phyloP scores from a whole-genome alignment of 2,888 invertebrate species.

The Rhamnusium bicolor region DNA sequence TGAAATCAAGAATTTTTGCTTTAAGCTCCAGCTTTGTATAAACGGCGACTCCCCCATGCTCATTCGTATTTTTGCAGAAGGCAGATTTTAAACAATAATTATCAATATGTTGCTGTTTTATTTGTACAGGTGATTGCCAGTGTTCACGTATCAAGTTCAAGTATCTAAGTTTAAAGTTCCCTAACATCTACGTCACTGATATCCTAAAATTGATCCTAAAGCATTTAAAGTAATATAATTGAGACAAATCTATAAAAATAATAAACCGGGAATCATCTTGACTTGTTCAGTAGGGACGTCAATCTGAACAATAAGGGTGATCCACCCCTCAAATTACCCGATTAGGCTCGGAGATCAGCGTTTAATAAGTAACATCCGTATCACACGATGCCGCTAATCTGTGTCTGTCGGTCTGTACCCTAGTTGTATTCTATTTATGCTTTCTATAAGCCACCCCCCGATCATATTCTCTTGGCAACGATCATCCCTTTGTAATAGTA shows the following conservation, averaged over 20 bases:
- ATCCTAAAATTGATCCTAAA: neutral
- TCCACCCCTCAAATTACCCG: conserved; percentile 69
- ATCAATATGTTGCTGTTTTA: too few relatives aligned
- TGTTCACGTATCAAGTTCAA: too few relatives aligned
- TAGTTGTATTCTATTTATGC: conserved; percentile 33
- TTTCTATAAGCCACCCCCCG: conserved; percentile 4
- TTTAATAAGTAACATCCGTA: conserved; percentile 71
- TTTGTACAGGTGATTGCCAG: too few relatives aligned
- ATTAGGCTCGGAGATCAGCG: conserved; percentile 69
- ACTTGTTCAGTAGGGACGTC: neutral
- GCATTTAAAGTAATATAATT: neutral
- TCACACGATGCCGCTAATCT: conserved; percentile 69
- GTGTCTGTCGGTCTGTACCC: conserved; percentile 53
- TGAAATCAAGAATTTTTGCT: too few relatives aligned
- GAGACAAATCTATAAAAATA: conserved; percentile 33
- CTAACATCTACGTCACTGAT: neutral
- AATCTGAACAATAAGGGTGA: conserved; percentile 52
- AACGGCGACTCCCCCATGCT: too few relatives aligned
- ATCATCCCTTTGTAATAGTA: conserved; percentile 61
- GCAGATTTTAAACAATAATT: too few relatives aligned
- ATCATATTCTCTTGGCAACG: conserved; percentile 50
- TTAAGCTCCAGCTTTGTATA: too few relatives aligned
- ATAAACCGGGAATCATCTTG: conserved; percentile 8
- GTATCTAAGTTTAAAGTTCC: too few relatives aligned
- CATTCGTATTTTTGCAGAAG: too few relatives aligned